Base-by-base conservation (phyloP, 2,888 invertebrate species). In the Rhorus exstirpatorius region DNA sequence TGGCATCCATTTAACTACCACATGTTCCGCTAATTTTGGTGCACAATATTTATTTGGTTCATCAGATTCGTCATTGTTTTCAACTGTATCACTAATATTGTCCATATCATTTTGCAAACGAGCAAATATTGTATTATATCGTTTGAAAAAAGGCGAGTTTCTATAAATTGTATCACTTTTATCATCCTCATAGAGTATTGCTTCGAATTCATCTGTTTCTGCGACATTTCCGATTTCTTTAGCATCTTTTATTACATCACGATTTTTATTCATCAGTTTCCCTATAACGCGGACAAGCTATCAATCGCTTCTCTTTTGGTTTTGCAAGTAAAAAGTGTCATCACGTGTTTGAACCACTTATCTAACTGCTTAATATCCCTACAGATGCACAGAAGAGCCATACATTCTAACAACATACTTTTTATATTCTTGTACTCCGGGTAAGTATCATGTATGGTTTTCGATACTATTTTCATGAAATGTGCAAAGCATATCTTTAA, bases 401-500 rank as follows among this genome's bases (percentile, higher is more conserved):
- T 83, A 26, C 77, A 83, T 77, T 86, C 83, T 46, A 86, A 63
- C 38, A 84, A 8, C 7, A 84, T 49, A 0, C 44, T 31, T 74
- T 83, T 86, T 0, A 71, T 21, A 10, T 17, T 6, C 10, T 75
- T 63, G 10, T 67, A 26, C 19, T 84, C 24, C 7, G 70, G 74
- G 53, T 44, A 80, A 10, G 63, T 53, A 1, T 60, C 79, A 3
- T 74, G 49, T 1, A 83, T 68, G 0, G 38, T 65, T 21, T 35
- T 63, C 0, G 83, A 55, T 1, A 85, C 75, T 12, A 70, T 70
- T 21, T 83, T 79, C 80, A 83, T 82, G 2, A 84, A 78, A 49
- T 85, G 80, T 0, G 63, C 83, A 75, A 68, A 85, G 35, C 86
- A 86, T 12, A 72, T 74, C 61, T 84, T 71, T 0, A 85, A 10